These are phyloP conservation scores for Holacanthella duospinosa DNA, from an alignment of 2,888 invertebrate genomes.

Conservation along the genomic window DNA sequence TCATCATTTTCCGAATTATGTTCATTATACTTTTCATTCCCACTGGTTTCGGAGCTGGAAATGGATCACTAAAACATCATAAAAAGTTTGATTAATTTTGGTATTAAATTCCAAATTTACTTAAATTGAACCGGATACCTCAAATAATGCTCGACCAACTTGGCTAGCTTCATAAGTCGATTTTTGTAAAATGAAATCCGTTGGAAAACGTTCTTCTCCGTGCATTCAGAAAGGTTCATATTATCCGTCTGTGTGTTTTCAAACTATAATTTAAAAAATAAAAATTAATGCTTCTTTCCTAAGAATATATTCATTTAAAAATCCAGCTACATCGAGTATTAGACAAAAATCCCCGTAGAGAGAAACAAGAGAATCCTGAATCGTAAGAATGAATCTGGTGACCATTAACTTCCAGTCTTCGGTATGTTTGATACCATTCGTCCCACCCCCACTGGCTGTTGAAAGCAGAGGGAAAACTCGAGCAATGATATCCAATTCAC, in stretches of 20 bases:
- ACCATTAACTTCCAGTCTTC: constrained; percentile 28
- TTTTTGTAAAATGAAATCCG: constrained; percentile 20
- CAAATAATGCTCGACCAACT: constrained; percentile 18
- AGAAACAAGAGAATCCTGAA: constrained; percentile 17
- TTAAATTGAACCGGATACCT: constrained; percentile 16
- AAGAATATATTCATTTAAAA: too few species aligned
- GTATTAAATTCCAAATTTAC: too few species aligned
- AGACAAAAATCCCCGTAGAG: constrained; percentile 24
- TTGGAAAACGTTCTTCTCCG: constrained; percentile 17
- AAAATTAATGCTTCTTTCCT: too few species aligned
- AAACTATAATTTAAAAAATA: too few species aligned
- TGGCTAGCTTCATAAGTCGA: constrained; percentile 18
- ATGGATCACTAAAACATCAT: constrained; percentile 20
- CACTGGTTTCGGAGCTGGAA: constrained; percentile 29
- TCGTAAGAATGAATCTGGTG: constrained; percentile 15
- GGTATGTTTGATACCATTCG: constrained; percentile 28
- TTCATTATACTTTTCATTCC: constrained; percentile 23
- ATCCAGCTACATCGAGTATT: too few species aligned
- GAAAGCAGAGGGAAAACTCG: constrained; percentile 28
- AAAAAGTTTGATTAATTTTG: neutral
- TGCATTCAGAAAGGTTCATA: too few species aligned
- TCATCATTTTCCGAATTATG: constrained; percentile 16
- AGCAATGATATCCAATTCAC: neutral
- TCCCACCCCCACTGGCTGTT: constrained; percentile 30
- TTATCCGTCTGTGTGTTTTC: too few species aligned